Conservation (phyloP, 2,888 invertebrate species). For the Catocala sponsa region DNA sequence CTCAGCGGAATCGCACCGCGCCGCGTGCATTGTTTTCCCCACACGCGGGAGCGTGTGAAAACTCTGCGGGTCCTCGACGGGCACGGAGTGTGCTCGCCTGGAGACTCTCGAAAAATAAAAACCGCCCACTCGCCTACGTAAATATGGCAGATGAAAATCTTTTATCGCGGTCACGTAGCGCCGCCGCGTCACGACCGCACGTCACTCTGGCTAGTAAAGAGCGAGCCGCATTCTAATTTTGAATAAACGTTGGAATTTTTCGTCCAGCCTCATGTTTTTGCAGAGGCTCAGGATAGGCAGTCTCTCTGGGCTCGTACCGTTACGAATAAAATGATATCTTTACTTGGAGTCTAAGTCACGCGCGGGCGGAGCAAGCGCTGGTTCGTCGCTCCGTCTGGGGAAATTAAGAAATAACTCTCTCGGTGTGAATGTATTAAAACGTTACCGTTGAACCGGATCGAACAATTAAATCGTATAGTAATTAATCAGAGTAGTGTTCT, state of each 20-base stretch:
- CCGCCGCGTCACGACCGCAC: conserved; percentile 85
- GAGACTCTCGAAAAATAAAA: conserved; percentile 85
- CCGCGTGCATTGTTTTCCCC: conserved; percentile 66
- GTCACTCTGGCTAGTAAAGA: conserved; percentile 85
- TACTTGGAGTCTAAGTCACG: conserved; percentile 76
- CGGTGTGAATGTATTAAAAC: conserved; percentile 76
- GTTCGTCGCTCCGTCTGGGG: conserved; percentile 63
- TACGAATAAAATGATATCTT: conserved; percentile 73
- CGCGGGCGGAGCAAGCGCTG: conserved; percentile 62
- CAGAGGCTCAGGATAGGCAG: conserved; percentile 67
- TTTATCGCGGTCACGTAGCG: conserved; percentile 88
- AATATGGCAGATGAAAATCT: conserved; percentile 88
- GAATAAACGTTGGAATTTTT: conserved; percentile 82
- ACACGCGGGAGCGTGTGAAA: conserved; percentile 80
- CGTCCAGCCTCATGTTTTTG: conserved; percentile 68
- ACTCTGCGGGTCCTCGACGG: conserved; percentile 69
- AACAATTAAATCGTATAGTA: conserved; percentile 78
- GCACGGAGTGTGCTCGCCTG: conserved; percentile 69
- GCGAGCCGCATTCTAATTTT: conserved; percentile 85
- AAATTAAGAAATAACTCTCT: conserved; percentile 77
- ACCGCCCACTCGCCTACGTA: conserved; percentile 87
- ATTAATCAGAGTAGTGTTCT: conserved; percentile 82
- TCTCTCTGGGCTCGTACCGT: conserved; percentile 67
- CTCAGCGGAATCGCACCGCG: conserved; percentile 43
- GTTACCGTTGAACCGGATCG: conserved; percentile 73